phyloP scores from a whole-genome alignment of 1,140 invertebrate species.

The Eubasilissa regina region DNA sequence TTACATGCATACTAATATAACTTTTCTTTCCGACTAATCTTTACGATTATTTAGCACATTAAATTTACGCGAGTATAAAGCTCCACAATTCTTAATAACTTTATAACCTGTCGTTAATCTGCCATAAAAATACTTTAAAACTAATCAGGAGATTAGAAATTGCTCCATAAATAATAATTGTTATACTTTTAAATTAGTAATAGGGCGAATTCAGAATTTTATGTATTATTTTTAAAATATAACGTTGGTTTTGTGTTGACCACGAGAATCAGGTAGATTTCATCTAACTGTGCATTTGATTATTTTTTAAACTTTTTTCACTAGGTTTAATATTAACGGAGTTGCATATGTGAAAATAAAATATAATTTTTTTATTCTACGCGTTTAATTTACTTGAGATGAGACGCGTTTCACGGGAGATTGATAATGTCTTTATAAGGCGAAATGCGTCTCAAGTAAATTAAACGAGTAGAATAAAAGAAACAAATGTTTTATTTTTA shows the following conservation, averaged over 20 bases:
- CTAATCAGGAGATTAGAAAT: constrained; percentile 3
- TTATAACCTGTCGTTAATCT: constrained; percentile 19
- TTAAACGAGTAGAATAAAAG: too few relatives aligned
- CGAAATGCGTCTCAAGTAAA: too few relatives aligned
- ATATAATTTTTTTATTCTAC: too few relatives aligned
- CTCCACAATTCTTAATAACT: constrained; percentile 7
- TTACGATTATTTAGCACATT: constrained; percentile 9
- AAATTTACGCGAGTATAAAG: constrained; percentile 12
- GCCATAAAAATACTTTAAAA: neutral
- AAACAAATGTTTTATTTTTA: too few relatives aligned
- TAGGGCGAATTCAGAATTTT: neutral
- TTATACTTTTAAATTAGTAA: neutral
- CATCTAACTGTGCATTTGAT: neutral
- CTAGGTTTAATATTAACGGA: neutral
- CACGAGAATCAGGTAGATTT: neutral
- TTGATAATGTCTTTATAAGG: too few relatives aligned
- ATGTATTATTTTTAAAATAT: neutral
- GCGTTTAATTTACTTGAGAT: too few relatives aligned
- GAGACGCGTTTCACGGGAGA: too few relatives aligned
- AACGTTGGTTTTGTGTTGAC: neutral
- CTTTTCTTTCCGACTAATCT: constrained; percentile 15
- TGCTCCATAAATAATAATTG: neutral
- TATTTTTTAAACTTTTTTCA: neutral
- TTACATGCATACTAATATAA: constrained; percentile 13
- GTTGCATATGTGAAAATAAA: too few relatives aligned